Percentiles rank a stretch among this genome's conserved stretches.
These are phyloP conservation scores for Paraplagusia blochii DNA, from an alignment of 2,113 vertebrate species.

Conservation along the genomic window DNA sequence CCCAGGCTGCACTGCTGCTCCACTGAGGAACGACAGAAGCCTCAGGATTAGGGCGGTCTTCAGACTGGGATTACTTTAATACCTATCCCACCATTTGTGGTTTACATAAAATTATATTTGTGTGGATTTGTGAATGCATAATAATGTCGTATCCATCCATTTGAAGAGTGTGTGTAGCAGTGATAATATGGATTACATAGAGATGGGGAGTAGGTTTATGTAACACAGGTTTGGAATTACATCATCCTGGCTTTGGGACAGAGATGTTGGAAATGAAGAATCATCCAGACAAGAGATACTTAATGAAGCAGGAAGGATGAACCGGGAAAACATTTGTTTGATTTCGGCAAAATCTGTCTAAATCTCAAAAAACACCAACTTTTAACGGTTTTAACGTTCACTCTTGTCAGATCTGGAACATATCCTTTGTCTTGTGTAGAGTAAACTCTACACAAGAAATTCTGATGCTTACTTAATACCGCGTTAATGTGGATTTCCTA, in stretches of 20 bases:
- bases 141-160: not conserved
- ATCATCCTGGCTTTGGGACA: conserved; percentile 30
- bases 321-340: conserved; percentile 3
- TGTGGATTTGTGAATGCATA: not conserved
- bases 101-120: not conserved
- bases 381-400: too few species aligned
- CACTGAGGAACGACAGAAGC: not conserved
- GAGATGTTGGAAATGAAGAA: conserved; percentile 20
- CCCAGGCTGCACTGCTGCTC: not conserved
- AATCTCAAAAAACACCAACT: too few species aligned
- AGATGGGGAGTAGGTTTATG: conserved; percentile 32
- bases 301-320: conserved; percentile 21
- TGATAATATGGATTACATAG: not conserved
- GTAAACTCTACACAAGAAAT: too few species aligned
- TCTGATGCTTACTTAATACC: too few species aligned
- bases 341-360: too few species aligned
- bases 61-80: conserved; percentile 21
- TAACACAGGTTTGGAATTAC: conserved; percentile 53
- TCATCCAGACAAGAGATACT: conserved; percentile 26
- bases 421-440: too few species aligned
- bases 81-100: conserved; percentile 7
- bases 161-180: not conserved
- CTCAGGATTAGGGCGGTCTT: conserved; percentile 28
- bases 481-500: too few species aligned
- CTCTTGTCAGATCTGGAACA: too few species aligned